Conservation (phyloP, 2,797 vertebrate species). For the Orientallactaga sibirica region DNA sequence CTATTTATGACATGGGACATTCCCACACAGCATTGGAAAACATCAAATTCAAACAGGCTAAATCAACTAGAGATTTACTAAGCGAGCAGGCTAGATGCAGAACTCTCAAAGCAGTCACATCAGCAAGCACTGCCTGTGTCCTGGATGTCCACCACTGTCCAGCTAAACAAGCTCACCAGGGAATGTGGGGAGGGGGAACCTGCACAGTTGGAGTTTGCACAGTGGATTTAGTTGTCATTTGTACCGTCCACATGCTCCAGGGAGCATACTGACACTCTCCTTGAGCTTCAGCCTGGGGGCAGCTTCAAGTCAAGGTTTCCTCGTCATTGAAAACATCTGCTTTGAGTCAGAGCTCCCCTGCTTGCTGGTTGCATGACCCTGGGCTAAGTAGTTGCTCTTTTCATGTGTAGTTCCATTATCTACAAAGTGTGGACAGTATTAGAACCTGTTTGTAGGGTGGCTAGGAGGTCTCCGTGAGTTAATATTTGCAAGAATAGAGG, state of each 20-base stretch:
- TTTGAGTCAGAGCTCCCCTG: background rate
- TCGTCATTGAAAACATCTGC: too few species aligned
- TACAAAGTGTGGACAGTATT: background rate
- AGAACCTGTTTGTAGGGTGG: background rate
- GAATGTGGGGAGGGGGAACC: background rate
- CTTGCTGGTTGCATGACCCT: background rate
- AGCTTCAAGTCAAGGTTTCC: background rate
- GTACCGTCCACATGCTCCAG: background rate
- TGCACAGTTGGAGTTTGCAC: background rate
- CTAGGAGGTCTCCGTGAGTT: background rate
- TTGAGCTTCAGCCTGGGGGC: background rate
- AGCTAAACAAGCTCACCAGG: background rate
- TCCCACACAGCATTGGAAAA: background rate
- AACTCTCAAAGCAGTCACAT: background rate
- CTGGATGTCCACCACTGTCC: background rate
- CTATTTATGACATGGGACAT: background rate
- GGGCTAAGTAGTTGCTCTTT: background rate
- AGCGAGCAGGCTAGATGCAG: background rate
- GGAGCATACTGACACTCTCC: background rate
- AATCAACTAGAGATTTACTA: conserved; percentile 4
- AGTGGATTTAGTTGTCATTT: background rate
- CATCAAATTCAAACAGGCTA: background rate
- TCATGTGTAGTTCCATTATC: background rate
- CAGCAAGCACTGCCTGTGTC: background rate
- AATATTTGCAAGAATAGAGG: conserved; percentile 23